These are phyloP conservation scores for Argya squamiceps DNA, from an alignment of 2,797 vertebrate species.

Conservation along the genomic window DNA sequence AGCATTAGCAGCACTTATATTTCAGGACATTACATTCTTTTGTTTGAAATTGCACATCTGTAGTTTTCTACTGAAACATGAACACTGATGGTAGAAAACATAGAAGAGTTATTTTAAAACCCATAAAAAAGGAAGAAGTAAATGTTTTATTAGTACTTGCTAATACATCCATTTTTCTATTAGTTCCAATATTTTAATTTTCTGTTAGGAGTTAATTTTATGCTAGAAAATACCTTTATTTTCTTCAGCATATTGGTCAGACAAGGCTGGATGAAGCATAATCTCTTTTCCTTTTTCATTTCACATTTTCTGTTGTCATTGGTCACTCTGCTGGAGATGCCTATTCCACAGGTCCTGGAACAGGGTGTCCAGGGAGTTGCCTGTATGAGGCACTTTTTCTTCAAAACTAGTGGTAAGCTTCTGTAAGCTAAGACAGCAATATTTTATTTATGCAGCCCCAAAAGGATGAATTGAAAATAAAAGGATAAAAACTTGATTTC, in stretches of 20 bases:
- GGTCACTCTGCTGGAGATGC: constrained; percentile 90
- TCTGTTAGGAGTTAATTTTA: background rate
- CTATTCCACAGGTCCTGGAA: constrained; percentile 90
- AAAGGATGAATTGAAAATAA: background rate
- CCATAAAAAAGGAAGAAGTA: background rate
- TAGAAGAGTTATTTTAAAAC: background rate
- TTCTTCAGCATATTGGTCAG: constrained; percentile 75
- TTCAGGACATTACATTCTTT: background rate
- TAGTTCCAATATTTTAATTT: background rate
- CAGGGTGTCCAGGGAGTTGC: constrained; percentile 93
- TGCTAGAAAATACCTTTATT: constrained; percentile 81
- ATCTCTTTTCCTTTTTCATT: constrained; percentile 88
- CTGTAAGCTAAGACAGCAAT: constrained; percentile 86
- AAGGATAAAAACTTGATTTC: background rate
- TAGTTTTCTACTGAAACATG: background rate
- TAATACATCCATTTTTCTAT: background rate
- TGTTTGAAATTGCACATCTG: background rate
- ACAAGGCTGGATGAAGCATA: constrained; percentile 91
- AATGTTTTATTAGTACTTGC: background rate
- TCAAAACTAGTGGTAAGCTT: constrained; percentile 89
- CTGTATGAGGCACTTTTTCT: constrained; percentile 92
- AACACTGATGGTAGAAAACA: background rate
- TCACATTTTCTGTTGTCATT: constrained; percentile 92
- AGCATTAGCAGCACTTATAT: background rate
- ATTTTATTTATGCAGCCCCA: background rate